phyloP scores from a whole-genome alignment of 2,113 vertebrate species.

The Anser cygnoides region DNA sequence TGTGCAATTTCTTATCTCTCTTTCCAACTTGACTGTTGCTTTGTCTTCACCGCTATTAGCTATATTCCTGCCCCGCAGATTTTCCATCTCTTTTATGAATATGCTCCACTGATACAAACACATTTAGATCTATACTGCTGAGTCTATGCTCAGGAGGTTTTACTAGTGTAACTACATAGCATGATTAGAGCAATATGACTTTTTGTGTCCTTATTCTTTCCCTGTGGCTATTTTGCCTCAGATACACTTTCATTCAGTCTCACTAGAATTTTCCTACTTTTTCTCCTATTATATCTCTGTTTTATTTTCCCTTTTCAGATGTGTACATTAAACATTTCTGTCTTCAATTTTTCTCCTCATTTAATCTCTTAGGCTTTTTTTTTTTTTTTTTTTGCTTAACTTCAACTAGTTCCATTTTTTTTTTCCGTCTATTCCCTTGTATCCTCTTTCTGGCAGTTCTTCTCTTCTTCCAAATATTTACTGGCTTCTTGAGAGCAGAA shows the following conservation, averaged over 20 bases:
- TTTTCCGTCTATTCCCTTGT: not conserved
- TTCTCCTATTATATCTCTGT: not conserved
- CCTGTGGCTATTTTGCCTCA: not conserved
- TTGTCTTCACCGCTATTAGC: not conserved
- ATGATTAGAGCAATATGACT: not conserved
- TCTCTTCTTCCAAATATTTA: not conserved
- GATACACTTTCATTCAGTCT: not conserved
- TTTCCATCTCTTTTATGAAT: not conserved
- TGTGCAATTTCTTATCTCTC: not conserved
- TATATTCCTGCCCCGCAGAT: not conserved
- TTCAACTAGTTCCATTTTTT: not conserved
- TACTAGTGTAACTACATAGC: not conserved
- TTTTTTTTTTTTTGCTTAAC: not conserved
- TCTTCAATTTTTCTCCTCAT: not conserved
- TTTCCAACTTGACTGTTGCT: not conserved
- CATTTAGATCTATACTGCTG: not conserved
- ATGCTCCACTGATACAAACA: not conserved
- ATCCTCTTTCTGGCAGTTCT: not conserved
- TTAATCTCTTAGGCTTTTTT: not conserved
- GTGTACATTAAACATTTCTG: not conserved
- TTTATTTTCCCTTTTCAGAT: not conserved
- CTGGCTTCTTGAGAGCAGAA: not conserved
- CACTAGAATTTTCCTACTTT: not conserved
- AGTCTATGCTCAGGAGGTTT: not conserved
- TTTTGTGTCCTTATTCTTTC: constrained; percentile 7